Evolutionary conservation across 2,888 invertebrate species (phyloP), one percentile per base, ranked within the genome.

Genomic region (Ochropleura plecta): DNA sequence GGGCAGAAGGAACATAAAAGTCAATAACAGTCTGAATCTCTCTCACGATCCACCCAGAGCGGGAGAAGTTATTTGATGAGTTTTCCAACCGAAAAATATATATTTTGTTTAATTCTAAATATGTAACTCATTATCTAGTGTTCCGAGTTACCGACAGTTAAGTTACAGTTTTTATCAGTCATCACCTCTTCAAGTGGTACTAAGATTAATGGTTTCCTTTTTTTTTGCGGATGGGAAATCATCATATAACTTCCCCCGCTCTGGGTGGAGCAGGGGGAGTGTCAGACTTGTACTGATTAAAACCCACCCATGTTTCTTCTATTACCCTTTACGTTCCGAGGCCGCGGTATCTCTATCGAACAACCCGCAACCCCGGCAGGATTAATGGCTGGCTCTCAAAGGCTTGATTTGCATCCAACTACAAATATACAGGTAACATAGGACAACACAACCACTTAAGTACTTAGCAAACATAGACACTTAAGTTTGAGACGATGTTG

Each of bases 381-480:
- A 81, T 81, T 78, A 80, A 74, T 73, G 42, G 53, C 48, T 44
- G 42, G 51, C 57, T 44, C 67, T 79, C 79, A 70, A 70, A 79
- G 68, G 59, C n/a, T 40, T 49, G 40, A 71, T 74, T 71, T 79
- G 12, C 83, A 74, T 79, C 30, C 44, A 62, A 30, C 65, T 68
- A 60, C 63, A 55, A 49, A 57, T 40, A 18, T 8, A 67, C 20
- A 8, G 16, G 30, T 30, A 30, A 30, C 30, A 30, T 30, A 30
- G 30, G 30, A 30, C 30, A 30, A 30, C 30, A 30, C 14, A 57
- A 49, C 14, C 20, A 55, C 10, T 46, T 30, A 71, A 8, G 10
- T n/a, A n/a, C 5, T 18, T 60, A 30, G 20, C 20, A 20, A 12
- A 55, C 16, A 46, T 79, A 2, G 16, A 48, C 12, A 46, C 12